Evolutionary conservation across 2,888 invertebrate species (phyloP), one percentile per base, ranked within the genome.

Genomic region (Caradrina kadenii): DNA sequence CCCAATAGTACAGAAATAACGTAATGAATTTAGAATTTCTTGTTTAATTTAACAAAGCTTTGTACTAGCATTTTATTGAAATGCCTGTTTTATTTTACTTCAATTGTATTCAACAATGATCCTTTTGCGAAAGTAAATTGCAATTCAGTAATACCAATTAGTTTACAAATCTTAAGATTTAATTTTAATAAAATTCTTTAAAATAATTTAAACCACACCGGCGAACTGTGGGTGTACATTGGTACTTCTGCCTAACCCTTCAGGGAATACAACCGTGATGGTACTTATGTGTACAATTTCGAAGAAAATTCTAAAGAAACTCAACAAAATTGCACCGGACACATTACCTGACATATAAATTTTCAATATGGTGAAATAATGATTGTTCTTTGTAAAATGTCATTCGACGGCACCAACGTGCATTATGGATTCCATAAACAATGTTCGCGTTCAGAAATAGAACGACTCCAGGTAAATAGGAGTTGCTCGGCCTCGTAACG

Each of bases 401-500:
- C 93, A 90, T 87, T 86, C 81, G 85, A 81, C 84, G 83, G 83
- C 81, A 84, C 80, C 86, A 84, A 82, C 78, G 73, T 83, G 84
- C 91, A 94, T 94, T 93, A 94, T 88, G 87, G 86, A 94, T 92
- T 93, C 93, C 92, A 94, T 93, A 94, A 93, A 93, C 94, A 93
- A 93, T 92, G 91, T 87, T 85, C 87, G 85, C 76, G 87, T 86
- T 88, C 91, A 90, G 90, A 92, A 94, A 94, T 94, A 94, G 91
- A 89, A 87, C 86, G 76, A 84, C 86, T 87, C 80, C 88, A 84
- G 89, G 91, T 91, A 92, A 92, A 92, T 87, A 90, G 85, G 82
- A 88, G 87, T 85, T 83, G 87, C 84, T 76, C 84, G 85, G 81
- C 74, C 62, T 74, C 76, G 81, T 86, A 86, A 83, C 83, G 84